Evolutionary conservation across 2,888 invertebrate species (phyloP).

Genomic region (Unio pictorum): DNA sequence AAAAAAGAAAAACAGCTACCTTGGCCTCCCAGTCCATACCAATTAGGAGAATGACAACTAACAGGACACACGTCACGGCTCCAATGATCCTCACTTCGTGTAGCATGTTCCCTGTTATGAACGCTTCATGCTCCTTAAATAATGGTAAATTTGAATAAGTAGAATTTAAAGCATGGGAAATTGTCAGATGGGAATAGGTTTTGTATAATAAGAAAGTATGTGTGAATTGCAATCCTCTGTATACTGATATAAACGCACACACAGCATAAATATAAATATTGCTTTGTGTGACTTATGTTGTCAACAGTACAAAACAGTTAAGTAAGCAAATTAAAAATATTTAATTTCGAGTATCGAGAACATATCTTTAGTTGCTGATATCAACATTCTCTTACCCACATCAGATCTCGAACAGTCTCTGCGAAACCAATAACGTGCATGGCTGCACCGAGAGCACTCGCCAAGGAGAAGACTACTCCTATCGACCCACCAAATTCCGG

Average conservation of each 20-base stretch:
- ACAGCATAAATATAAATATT: no score
- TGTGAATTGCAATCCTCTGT: no score
- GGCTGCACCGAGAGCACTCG: constrained; percentile 95
- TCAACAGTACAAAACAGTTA: no score
- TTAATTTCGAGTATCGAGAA: no score
- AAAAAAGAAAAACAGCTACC: constrained; percentile 75
- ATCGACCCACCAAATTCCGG: constrained; percentile 98
- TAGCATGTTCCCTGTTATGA: constrained; percentile 46
- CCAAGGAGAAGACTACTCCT: constrained; percentile 96
- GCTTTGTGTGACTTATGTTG: no score
- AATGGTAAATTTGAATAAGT: no score
- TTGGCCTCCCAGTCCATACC: constrained; percentile 99
- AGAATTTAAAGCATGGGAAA: no score
- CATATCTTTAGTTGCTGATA: no score
- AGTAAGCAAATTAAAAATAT: no score
- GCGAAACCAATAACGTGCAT: constrained; percentile 99
- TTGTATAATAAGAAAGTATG: no score
- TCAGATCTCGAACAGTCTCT: constrained; percentile 80
- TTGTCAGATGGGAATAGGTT: no score
- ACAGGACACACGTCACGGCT: constrained; percentile 81
- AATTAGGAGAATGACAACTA: constrained; percentile 89
- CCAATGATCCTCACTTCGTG: constrained; percentile 90
- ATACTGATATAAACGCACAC: no score
- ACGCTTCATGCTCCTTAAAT: constrained; percentile 43
- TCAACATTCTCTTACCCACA: constrained; percentile 60